Evolutionary conservation across 1,140 invertebrate genomes (phyloP).

Genomic region (Amphibalanus amphitrite): DNA sequence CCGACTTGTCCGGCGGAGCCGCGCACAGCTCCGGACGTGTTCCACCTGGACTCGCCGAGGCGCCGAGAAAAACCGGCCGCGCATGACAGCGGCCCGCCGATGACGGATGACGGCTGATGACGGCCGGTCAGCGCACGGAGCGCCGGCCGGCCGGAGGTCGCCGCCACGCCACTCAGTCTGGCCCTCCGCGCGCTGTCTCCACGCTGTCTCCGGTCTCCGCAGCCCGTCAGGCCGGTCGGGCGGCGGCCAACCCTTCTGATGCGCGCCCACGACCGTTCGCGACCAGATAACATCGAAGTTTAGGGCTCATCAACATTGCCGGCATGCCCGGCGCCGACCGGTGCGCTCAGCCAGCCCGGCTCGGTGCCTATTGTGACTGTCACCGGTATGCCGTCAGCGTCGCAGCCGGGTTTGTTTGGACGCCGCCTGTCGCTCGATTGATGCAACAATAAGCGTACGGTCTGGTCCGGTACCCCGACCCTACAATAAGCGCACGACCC

Average conservation of each 20-base stretch:
- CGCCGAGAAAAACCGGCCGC: not conserved
- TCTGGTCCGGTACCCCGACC: not conserved
- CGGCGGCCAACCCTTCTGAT: not conserved
- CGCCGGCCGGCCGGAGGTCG: too few species aligned
- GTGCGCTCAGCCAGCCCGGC: too few species aligned
- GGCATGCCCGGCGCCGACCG: not conserved
- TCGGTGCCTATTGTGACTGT: not conserved
- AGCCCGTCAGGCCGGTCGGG: too few species aligned
- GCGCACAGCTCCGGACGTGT: not conserved
- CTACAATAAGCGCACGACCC: too few species aligned
- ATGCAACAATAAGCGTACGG: not conserved
- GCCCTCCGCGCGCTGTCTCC: too few species aligned
- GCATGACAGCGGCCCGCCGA: not conserved
- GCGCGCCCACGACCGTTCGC: not conserved
- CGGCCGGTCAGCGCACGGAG: too few species aligned
- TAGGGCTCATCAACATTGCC: slow-evolving; percentile 1
- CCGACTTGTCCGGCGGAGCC: not conserved
- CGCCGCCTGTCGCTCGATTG: not conserved
- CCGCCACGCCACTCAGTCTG: too few species aligned
- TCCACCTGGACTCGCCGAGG: not conserved
- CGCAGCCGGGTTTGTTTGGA: not conserved
- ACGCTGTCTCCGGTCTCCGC: too few species aligned
- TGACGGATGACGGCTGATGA: not conserved
- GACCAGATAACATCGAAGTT: not conserved
- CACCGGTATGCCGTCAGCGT: not conserved